phyloP scores from a whole-genome alignment of 2,113 vertebrate genomes.

The Diadophis punctatus region DNA sequence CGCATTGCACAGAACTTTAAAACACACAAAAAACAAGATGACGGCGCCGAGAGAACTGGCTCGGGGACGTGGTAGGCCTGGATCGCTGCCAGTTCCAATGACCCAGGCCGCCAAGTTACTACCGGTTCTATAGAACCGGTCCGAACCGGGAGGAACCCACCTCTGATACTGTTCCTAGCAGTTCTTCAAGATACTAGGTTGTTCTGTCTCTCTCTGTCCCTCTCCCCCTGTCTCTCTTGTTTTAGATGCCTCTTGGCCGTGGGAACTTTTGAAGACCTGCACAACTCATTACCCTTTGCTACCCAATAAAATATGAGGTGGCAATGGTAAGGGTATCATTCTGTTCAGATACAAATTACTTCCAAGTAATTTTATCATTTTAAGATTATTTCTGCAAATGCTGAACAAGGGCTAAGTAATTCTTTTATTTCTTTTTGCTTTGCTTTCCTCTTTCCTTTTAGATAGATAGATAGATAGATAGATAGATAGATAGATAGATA shows the following conservation, averaged over 20 bases:
- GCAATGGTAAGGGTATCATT: not conserved
- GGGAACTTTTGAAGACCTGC: not conserved
- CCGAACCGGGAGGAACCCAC: too few relatives aligned
- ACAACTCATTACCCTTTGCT: not conserved
- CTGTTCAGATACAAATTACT: not conserved
- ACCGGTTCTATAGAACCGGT: too few relatives aligned
- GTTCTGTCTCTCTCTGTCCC: not conserved
- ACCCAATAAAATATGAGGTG: not conserved
- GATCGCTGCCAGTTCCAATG: too few relatives aligned
- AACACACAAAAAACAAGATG: too few relatives aligned
- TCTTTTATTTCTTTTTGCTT: not conserved
- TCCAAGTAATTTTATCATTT: not conserved
- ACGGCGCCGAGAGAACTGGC: too few relatives aligned
- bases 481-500: too few relatives aligned
- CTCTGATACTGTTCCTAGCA: not conserved
- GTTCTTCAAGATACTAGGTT: not conserved
- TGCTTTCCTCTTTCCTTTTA: too few relatives aligned
- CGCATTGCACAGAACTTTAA: too few relatives aligned
- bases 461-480: too few relatives aligned
- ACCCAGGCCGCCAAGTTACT: too few relatives aligned
- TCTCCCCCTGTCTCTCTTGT: not conserved
- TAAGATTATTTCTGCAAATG: not conserved
- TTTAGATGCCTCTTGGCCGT: not conserved
- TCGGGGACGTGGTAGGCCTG: too few relatives aligned
- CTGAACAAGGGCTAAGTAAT: not conserved